Evolutionary conservation across 1,140 invertebrate species (phyloP), one percentile per base, ranked within the genome.

Genomic region (Drosophila obscura): DNA sequence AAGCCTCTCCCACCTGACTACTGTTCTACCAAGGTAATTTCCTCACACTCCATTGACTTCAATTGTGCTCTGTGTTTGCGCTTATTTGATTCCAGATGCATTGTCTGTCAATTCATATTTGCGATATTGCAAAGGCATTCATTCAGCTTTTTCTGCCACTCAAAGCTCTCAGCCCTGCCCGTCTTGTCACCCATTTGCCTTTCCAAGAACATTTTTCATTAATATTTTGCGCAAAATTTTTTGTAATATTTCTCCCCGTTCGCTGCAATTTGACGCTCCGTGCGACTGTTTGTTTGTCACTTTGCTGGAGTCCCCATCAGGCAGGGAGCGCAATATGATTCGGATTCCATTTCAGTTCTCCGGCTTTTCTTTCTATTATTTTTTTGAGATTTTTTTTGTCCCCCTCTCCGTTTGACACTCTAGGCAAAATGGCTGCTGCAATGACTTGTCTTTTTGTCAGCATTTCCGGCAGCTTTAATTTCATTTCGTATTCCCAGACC

Each of bases 391-490:
- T 55, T 45, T 46, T 41, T 5, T 16, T 7, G 28, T 48, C 31
- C 22, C 39, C 39, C 45, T 53, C 63, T 64, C 41, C 62, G 78
- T 75, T 65, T 74, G 77, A 75, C 69, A 78, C 82, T 81, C 73
- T 63, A 28, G 81, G 78, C 78, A 72, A 87, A 85, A 78, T 72
- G 66, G 61, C 71, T 74, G 71, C 65, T 65, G 81, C 82, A 87
- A 78, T 77, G 82, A 87, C 59, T 81, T 85, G 74, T 68, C 74
- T 65, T 74, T 87, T 85, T 85, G 82, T 85, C 81, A 87, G 81
- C 82, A 87, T 85, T 85, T 85, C 81, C 82, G 78, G 59, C 76
- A 64, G 74, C 82, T 87, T 85, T 87, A 85, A 85, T 87, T 87
- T 77, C 77, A 75, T 82, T 85, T 87, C 73, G 71, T 81, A 72